phyloP scores from a whole-genome alignment of 2,797 vertebrate species.

The Calcarius lapponicus region DNA sequence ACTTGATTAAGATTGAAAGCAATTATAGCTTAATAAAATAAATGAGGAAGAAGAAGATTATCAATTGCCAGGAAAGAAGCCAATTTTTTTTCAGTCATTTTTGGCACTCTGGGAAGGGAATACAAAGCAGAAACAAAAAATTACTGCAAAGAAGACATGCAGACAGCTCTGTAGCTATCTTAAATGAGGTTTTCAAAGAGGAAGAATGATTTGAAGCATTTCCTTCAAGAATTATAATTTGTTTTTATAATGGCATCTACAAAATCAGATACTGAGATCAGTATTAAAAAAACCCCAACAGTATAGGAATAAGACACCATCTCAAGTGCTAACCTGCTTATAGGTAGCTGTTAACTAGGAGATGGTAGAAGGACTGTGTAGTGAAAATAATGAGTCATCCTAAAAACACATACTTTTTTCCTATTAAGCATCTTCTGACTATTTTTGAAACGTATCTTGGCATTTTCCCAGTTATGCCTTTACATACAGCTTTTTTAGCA shows the following conservation, averaged over 20 bases:
- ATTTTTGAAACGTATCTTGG: neutral
- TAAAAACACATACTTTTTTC: neutral
- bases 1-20: conserved; percentile 13
- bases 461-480: neutral
- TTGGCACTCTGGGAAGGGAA: conserved; percentile 38
- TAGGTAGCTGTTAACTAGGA: neutral
- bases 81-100: conserved; percentile 43
- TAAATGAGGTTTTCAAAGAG: neutral
- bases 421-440: neutral
- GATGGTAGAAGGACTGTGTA: neutral
- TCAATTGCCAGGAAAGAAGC: conserved; percentile 21
- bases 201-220: neutral
- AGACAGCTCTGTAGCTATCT: neutral
- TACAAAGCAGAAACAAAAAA: neutral
- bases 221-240: neutral
- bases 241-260: neutral
- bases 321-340: neutral
- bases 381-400: neutral
- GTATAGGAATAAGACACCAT: neutral
- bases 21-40: conserved; percentile 8
- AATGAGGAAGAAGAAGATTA: conserved; percentile 25
- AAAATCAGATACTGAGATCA: neutral
- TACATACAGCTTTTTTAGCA: neutral
- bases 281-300: neutral
- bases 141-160: neutral